Percentiles rank a stretch among this genome's conserved stretches.
Conservation (phyloP, 2,113 vertebrate species). For the Myotis lucifugus region DNA sequence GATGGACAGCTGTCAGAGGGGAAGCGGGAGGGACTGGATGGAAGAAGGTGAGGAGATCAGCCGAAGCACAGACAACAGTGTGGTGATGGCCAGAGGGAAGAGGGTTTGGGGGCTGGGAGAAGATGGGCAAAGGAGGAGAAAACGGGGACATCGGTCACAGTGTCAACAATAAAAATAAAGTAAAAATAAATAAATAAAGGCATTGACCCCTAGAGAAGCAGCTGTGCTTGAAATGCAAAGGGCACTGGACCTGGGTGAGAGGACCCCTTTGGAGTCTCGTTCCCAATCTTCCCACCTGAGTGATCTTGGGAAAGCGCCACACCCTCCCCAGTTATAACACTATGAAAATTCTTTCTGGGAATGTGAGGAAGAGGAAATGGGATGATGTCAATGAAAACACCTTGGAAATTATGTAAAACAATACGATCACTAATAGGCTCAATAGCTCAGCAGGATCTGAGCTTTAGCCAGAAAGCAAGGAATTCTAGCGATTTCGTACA, state of each 20-base stretch:
- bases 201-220: neutral
- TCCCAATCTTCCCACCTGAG: neutral
- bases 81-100: neutral
- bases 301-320: neutral
- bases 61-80: neutral
- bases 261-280: neutral
- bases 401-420: neutral
- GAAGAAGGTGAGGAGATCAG: neutral
- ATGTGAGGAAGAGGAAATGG: neutral
- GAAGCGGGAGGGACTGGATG: neutral
- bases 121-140: neutral
- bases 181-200: neutral
- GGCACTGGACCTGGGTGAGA: neutral
- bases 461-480: neutral
- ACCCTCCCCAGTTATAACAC: neutral
- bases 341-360: neutral
- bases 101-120: neutral
- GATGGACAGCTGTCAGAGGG: neutral
- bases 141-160: neutral
- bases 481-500: neutral
- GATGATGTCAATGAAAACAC: neutral
- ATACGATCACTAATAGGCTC: neutral
- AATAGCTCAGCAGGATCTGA: neutral
- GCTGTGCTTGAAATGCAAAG: neutral
- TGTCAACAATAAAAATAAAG: neutral